A percentile compares a stretch with the other conserved stretches of the same genome.
Evolutionary conservation across 2,888 invertebrate genomes (phyloP).

Genomic region (Athripsodes cinereus): DNA sequence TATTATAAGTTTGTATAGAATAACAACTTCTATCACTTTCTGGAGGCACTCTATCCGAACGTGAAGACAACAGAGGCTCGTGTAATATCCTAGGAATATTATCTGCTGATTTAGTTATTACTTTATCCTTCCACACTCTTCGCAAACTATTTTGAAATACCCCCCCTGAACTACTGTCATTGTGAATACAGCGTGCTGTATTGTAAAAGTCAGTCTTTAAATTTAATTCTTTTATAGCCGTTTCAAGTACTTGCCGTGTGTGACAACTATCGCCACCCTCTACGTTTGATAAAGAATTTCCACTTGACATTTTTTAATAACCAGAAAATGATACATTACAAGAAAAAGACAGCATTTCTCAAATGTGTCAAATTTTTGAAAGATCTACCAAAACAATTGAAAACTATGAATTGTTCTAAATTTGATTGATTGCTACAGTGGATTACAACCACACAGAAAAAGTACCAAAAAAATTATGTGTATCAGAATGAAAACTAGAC

Average conservation of each 20-base stretch:
- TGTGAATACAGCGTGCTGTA: background rate
- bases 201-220: background rate
- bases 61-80: background rate
- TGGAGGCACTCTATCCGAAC: background rate
- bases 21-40: background rate
- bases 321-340: too few relatives aligned
- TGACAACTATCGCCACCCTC: background rate
- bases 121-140: background rate
- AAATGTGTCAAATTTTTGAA: too few relatives aligned
- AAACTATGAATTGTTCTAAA: too few relatives aligned
- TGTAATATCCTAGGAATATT: background rate
- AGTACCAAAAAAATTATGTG: too few relatives aligned
- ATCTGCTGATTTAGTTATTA: background rate
- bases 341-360: too few relatives aligned
- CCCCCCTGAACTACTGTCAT: too few relatives aligned
- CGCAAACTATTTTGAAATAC: background rate
- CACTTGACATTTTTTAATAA: background rate
- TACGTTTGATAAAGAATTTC: background rate
- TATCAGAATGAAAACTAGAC: too few relatives aligned
- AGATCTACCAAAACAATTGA: too few relatives aligned
- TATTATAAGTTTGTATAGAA: background rate
- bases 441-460: too few relatives aligned
- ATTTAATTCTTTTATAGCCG: background rate
- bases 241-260: background rate
- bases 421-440: too few relatives aligned